Conservation (phyloP, 2,888 invertebrate genomes). For the Heliconius sara region DNA sequence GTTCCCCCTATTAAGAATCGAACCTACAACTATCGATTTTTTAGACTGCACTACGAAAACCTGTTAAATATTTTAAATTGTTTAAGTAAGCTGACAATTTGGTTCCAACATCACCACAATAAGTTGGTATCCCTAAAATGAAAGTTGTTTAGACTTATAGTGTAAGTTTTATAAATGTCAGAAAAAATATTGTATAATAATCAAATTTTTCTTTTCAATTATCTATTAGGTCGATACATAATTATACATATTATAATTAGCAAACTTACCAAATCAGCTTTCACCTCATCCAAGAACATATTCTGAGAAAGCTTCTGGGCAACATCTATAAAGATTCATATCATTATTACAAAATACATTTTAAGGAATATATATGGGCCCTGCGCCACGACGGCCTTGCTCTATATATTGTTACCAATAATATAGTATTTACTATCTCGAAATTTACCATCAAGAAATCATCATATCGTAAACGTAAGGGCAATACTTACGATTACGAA, state of each 20-base stretch:
- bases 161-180: too few species aligned
- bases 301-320: background rate
- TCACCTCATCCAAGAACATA: constrained; percentile 1
- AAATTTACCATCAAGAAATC: background rate
- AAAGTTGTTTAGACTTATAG: too few species aligned
- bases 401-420: background rate
- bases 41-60: too few species aligned
- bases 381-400: too few species aligned
- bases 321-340: background rate
- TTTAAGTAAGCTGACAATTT: too few species aligned
- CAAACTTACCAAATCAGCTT: background rate
- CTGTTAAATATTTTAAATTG: too few species aligned
- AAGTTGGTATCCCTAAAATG: too few species aligned
- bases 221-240: background rate
- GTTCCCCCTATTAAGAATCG: too few species aligned
- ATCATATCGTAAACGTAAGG: too few species aligned
- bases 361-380: too few species aligned
- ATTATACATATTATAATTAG: background rate
- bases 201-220: background rate
- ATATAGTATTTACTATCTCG: background rate
- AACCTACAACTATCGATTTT: too few species aligned
- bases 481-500: background rate
- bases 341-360: background rate
- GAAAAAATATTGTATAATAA: background rate
- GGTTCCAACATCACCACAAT: too few species aligned